phyloP scores from a whole-genome alignment of 1,140 invertebrate species.

The Zaprionus taronus region DNA sequence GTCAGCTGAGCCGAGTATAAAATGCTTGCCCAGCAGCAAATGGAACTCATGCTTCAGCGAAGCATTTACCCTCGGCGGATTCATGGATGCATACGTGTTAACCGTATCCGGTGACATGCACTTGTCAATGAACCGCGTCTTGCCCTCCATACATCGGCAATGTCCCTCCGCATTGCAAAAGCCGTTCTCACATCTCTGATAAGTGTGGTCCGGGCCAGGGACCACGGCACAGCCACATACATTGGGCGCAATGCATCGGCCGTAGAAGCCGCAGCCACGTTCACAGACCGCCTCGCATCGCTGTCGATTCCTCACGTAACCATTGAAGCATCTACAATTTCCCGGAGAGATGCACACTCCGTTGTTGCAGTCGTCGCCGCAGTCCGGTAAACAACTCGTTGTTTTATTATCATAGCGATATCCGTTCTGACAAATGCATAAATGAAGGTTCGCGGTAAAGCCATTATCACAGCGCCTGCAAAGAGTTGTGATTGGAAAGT shows the following conservation, averaged over 20 bases:
- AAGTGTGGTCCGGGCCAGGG: slow-evolving; percentile 55
- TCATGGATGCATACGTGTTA: slow-evolving; percentile 75
- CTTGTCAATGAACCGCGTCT: slow-evolving; percentile 73
- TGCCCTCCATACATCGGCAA: slow-evolving; percentile 73
- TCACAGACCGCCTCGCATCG: slow-evolving; percentile 76
- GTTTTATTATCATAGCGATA: slow-evolving; percentile 85
- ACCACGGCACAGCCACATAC: slow-evolving; percentile 74
- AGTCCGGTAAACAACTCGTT: slow-evolving; percentile 76
- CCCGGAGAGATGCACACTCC: slow-evolving; percentile 85
- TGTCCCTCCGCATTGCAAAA: slow-evolving; percentile 66
- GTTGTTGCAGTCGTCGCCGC: slow-evolving; percentile 80
- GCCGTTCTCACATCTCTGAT: slow-evolving; percentile 70
- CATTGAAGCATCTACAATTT: slow-evolving; percentile 87
- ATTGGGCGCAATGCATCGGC: slow-evolving; percentile 75
- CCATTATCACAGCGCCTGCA: slow-evolving; percentile 86
- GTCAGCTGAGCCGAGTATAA: slow-evolving; percentile 48
- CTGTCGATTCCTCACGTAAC: slow-evolving; percentile 80
- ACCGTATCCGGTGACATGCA: slow-evolving; percentile 78
- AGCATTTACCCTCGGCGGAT: slow-evolving; percentile 60
- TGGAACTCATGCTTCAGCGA: slow-evolving; percentile 72
- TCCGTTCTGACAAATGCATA: slow-evolving; percentile 87
- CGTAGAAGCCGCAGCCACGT: slow-evolving; percentile 75
- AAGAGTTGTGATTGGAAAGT: background rate
- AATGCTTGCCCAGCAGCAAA: slow-evolving; percentile 70
- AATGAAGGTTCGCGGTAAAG: slow-evolving; percentile 86